phyloP scores from a whole-genome alignment of 2,888 invertebrate species.

The Trachelus tabidus region DNA sequence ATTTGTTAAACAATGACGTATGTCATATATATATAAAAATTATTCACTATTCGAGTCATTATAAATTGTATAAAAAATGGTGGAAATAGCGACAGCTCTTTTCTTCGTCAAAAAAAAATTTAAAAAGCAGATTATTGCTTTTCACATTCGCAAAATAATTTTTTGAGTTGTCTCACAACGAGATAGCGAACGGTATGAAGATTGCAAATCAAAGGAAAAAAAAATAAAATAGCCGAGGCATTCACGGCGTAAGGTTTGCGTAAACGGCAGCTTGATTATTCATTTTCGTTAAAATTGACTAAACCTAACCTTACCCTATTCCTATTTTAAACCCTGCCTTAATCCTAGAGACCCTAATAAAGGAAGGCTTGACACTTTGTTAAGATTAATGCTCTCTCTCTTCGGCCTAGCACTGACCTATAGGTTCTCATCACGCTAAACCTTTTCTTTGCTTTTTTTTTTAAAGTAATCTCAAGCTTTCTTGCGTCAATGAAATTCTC shows the following conservation, averaged over 20 bases:
- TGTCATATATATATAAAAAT: too few relatives aligned
- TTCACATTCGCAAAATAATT: not conserved
- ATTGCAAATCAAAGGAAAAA: not conserved
- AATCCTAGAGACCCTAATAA: not conserved
- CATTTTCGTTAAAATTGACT: not conserved
- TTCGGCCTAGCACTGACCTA: slow-evolving; percentile 37
- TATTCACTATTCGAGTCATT: too few relatives aligned
- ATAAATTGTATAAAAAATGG: too few relatives aligned
- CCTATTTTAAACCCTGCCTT: not conserved
- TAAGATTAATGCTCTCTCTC: slow-evolving; percentile 5
- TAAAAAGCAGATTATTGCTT: not conserved
- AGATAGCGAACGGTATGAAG: too few relatives aligned
- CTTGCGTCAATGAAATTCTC: not conserved
- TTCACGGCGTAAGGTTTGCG: not conserved
- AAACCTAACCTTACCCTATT: not conserved
- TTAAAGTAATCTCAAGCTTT: not conserved
- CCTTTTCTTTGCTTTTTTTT: not conserved
- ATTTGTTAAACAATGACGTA: too few relatives aligned
- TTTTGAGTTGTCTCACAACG: too few relatives aligned
- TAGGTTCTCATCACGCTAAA: slow-evolving; percentile 10
- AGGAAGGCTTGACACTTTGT: not conserved
- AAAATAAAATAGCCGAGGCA: not conserved
- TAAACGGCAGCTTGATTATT: not conserved
- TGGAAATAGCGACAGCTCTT: too few relatives aligned
- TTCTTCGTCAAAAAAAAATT: not conserved